phyloP scores from a whole-genome alignment of 1,140 invertebrate genomes.

The Papilio helenus region DNA sequence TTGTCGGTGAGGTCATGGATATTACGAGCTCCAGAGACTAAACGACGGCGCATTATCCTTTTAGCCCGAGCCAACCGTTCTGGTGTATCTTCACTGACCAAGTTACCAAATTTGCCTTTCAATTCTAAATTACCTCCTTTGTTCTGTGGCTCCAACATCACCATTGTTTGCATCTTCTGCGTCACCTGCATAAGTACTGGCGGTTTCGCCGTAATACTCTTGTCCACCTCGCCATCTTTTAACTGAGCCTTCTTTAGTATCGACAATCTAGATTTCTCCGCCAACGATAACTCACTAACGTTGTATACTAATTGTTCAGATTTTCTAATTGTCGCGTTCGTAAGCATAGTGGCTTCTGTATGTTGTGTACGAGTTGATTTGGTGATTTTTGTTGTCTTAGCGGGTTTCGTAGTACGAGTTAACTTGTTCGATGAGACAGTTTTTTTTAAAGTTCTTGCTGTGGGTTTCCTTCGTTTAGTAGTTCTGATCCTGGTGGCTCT shows the following conservation, averaged over 20 bases:
- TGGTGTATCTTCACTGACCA: conserved; percentile 53
- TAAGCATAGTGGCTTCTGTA: background rate
- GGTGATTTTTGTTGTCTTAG: conserved; percentile 2
- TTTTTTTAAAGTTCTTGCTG: conserved; percentile 10
- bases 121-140: conserved; percentile 1
- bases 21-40: conserved; percentile 58
- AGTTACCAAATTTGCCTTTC: conserved; percentile 6
- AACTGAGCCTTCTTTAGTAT: conserved; percentile 66
- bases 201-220: conserved; percentile 58
- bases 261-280: conserved; percentile 69
- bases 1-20: conserved; percentile 68
- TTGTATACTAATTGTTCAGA: background rate
- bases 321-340: background rate
- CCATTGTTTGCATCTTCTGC: conserved; percentile 58
- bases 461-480: conserved; percentile 13
- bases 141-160: conserved; percentile 61
- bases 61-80: conserved; percentile 55
- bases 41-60: conserved; percentile 64
- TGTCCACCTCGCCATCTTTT: conserved; percentile 54
- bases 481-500: conserved; percentile 13
- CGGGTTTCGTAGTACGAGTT: background rate
- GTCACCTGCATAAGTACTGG: conserved; percentile 71
- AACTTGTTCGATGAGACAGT: background rate
- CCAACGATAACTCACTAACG: conserved; percentile 57
- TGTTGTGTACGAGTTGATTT: background rate